Conservation (phyloP, 2,888 invertebrate species). For the Agrochola lychnidis region DNA sequence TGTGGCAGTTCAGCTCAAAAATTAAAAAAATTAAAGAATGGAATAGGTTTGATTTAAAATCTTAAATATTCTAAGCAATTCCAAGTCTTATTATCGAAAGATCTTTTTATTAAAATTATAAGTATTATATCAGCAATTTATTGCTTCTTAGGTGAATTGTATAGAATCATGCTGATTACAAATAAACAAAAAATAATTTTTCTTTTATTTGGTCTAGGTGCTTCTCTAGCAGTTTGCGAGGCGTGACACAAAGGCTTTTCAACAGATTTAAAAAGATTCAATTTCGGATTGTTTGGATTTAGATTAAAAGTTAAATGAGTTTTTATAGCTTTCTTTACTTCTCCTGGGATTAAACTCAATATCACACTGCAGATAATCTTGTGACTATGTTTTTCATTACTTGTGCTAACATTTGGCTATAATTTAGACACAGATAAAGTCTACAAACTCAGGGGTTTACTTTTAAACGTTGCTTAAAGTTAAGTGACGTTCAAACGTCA, state of each 20-base stretch:
- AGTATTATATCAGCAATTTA: background rate
- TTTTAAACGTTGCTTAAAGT: no score
- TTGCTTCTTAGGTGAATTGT: background rate
- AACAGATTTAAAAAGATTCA: conserved; percentile 37
- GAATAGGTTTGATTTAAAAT: no score
- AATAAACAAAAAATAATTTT: conserved; percentile 12
- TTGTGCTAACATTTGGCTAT: background rate
- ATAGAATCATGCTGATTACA: background rate
- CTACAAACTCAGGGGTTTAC: background rate
- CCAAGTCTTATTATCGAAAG: background rate
- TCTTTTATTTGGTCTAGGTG: conserved; percentile 15
- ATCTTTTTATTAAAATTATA: background rate
- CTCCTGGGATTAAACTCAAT: conserved; percentile 9
- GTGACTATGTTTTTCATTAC: background rate
- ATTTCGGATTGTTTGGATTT: conserved; percentile 21
- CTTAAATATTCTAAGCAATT: background rate
- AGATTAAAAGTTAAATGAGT: conserved; percentile 51
- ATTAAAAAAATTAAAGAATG: background rate
- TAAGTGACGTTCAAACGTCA: no score
- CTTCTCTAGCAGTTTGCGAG: background rate
- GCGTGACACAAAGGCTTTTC: conserved; percentile 34
- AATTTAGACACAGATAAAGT: background rate
- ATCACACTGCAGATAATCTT: background rate
- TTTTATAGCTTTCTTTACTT: conserved; percentile 18
- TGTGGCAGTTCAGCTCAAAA: background rate